Evolutionary conservation across 2,888 invertebrate genomes (phyloP), one percentile per base, ranked within the genome.

Genomic region (Andrena trimmerana): DNA sequence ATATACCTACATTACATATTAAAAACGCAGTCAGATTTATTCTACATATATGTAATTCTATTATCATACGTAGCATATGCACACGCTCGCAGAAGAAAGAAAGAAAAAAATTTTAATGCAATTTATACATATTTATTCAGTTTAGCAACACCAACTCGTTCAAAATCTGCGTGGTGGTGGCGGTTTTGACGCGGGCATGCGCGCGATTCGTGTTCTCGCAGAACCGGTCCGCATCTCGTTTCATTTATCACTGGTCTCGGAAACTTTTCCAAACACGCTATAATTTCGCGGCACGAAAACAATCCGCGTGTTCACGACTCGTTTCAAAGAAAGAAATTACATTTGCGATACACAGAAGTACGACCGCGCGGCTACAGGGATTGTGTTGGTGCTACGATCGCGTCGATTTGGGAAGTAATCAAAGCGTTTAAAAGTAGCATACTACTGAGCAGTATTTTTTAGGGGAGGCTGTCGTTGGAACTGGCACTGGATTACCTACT

Each of bases 211-310:
- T 60, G 36, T 20, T 16, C 52, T n/a, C 24, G 57, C 57, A 36
- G 50, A 77, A 85, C 78, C 74, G 74, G 80, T 83, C 72, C 42
- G 42, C 48, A 36, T 60, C 59, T 27, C 48, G 75, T 81, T 70
- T 69, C 71, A 69, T 69, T 86, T 84, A 65, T 76, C 62, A 70
- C 60, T 20, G 60, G 16, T 52, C 31, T 20, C 33, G 54, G 59
- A 20, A 65, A 59, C 24, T 75, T 79, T 75, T 66, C 50, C 36
- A 10, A 63, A 27, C 42, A 57, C 5, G 27, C 10, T 59, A 16
- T 24, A 57, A 52, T 67, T 78, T 42, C n/a, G 66, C 6, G 4
- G 0, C 3, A 29, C 2, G 50, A 67, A 52, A 57, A 31, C 42
- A 57, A n/a, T n/a, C n/a, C n/a, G n/a, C n/a, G n/a, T n/a, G 48